Evolutionary conservation across 2,113 vertebrate species (phyloP).

Genomic region (Zosterops japonicus): DNA sequence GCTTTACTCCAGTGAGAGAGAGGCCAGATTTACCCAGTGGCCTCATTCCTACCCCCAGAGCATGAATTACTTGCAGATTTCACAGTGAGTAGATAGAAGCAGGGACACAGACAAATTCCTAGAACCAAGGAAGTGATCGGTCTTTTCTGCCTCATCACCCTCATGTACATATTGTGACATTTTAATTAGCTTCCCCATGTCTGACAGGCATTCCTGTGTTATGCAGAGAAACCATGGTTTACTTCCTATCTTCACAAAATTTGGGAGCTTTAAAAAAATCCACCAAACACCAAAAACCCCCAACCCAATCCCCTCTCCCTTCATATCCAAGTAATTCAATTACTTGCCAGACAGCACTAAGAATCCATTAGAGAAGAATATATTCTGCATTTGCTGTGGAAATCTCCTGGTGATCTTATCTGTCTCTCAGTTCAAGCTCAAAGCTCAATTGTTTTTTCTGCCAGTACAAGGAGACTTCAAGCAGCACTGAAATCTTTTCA

Average conservation of each 20-base stretch:
- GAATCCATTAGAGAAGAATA: slow-evolving; percentile 71
- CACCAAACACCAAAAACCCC: background rate
- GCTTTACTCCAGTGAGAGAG: background rate
- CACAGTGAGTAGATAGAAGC: background rate
- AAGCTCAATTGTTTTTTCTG: slow-evolving; percentile 49
- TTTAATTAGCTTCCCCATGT: slow-evolving; percentile 43
- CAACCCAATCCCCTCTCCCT: background rate
- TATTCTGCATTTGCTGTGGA: slow-evolving; percentile 67
- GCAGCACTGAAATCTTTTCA: slow-evolving; percentile 26
- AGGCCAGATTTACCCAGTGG: background rate
- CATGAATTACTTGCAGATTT: background rate
- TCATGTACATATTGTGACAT: slow-evolving; percentile 7
- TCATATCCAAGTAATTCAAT: slow-evolving; percentile 67
- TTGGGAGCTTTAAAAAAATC: background rate
- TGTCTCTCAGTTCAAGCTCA: slow-evolving; percentile 43
- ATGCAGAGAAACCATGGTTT: background rate
- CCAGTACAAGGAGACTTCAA: slow-evolving; percentile 22
- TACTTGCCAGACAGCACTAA: slow-evolving; percentile 69
- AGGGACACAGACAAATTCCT: background rate
- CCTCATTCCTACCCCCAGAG: background rate
- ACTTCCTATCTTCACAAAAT: background rate
- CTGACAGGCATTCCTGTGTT: background rate
- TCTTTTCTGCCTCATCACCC: slow-evolving; percentile 17
- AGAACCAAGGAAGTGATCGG: background rate
- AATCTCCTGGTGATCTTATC: slow-evolving; percentile 69